A percentile compares a stretch with the other conserved stretches of the same genome.
Conservation (phyloP, 1,140 invertebrate genomes). For the Anastrepha ludens region DNA sequence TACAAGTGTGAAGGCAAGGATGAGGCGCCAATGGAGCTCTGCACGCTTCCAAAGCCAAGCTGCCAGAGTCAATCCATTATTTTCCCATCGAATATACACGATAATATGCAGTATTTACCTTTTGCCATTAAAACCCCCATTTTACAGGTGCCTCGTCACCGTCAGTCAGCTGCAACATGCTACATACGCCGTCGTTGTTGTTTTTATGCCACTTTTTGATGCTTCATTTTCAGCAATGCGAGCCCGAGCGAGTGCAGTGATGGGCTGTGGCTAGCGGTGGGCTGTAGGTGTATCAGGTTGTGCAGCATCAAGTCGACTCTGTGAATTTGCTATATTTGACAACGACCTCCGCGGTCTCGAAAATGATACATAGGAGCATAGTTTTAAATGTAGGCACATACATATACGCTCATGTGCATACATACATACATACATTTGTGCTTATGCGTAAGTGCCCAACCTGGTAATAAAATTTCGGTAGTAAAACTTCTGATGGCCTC, state of each 20-base stretch:
- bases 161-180: neutral
- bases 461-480: too few relatives aligned
- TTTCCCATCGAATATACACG: constrained; percentile 46
- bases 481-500: too few relatives aligned
- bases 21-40: neutral
- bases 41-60: constrained; percentile 14
- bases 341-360: neutral
- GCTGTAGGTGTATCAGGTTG: neutral
- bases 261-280: neutral
- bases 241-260: neutral
- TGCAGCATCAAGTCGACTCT: neutral
- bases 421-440: neutral
- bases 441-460: neutral
- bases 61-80: constrained; percentile 49
- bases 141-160: neutral
- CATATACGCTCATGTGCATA: neutral
- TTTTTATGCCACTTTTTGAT: constrained; percentile 5
- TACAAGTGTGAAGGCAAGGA: constrained; percentile 7
- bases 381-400: neutral
- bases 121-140: constrained; percentile 48
- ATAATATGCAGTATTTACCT: constrained; percentile 50
- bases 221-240: neutral
- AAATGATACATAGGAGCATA: neutral
- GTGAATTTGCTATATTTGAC: constrained; percentile 1
- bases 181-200: constrained; percentile 1